phyloP scores from a whole-genome alignment of 2,113 vertebrate species.

The Odocoileus virginianus region DNA sequence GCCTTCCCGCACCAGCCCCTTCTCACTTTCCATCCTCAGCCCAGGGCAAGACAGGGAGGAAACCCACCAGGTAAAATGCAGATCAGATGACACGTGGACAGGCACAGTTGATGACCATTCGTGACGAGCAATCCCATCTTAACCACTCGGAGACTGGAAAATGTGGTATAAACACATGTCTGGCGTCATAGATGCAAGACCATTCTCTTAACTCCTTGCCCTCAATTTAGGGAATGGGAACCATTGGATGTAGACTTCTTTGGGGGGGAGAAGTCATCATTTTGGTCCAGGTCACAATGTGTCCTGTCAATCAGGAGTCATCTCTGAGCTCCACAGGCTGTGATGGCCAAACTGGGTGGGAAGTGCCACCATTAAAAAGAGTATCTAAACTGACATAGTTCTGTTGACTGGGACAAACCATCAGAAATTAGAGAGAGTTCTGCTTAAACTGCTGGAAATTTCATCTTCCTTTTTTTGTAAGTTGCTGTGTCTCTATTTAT shows the following conservation, averaged over 20 bases:
- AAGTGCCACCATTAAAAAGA: background rate
- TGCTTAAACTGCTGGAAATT: background rate
- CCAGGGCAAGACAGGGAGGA: conserved; percentile 45
- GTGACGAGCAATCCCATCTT: background rate
- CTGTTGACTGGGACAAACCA: background rate
- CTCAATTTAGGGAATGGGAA: background rate
- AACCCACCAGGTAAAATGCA: conserved; percentile 60
- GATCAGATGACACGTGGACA: conserved; percentile 9
- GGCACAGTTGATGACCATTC: conserved; percentile 12
- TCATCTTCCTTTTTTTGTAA: too few relatives aligned
- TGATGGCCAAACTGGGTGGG: background rate
- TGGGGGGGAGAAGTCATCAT: too few relatives aligned
- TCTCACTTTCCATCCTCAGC: background rate
- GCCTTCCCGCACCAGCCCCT: conserved; percentile 42
- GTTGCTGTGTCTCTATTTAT: background rate
- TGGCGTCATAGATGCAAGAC: background rate
- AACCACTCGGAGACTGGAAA: background rate
- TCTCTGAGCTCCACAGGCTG: accelerated
- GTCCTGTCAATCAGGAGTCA: background rate
- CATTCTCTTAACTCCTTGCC: background rate
- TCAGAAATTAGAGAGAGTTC: background rate
- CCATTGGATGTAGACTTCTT: background rate
- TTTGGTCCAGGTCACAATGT: background rate
- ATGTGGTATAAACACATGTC: background rate
- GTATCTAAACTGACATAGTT: too few relatives aligned